Evolutionary conservation across 2,113 vertebrate genomes (phyloP), one percentile per base, ranked within the genome.

Genomic region (Egretta garzetta): DNA sequence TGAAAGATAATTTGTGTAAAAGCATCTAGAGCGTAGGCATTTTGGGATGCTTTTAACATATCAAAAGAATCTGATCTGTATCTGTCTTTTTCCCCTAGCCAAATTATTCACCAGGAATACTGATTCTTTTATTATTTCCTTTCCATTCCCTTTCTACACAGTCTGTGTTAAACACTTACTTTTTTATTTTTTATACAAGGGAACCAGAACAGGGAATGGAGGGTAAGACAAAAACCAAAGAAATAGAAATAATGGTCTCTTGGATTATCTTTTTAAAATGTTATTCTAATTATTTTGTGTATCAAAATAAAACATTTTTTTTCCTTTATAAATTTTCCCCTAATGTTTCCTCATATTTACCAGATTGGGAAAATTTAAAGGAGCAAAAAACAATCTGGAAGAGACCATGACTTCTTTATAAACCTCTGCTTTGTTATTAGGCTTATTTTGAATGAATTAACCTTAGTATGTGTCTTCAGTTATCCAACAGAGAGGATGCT

Each of bases 11-110:
- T 97, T 97, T 96, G 93, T 96, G 87, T 97, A 97, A 97, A 97
- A 97, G 95, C 95, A 96, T 96, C 96, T 75, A 95, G 90, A 95
- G 86, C 4, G 32, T 62, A 88, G 94, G 96, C 96, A 97, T 96
- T 97, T 97, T 96, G 91, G 95, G 97, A 96, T 96, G 93, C 96
- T 97, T 97, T 97, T 97, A 97, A 97, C 96, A 97, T 96, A 97
- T 96, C 97, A 97, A 96, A 97, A 96, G 97, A 91, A 90, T 96
- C 84, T 91, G 91, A 94, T 97, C 95, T 81, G 62, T 96, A 96
- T 95, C 94, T 96, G 94, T 94, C 94, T 96, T 96, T 92, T 96
- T 95, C 91, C 89, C 87, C 93, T 76, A 88, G 91, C 95, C 91
- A 95, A 96, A 95, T 95, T 97, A 96, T 90, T 96, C 96, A 81